phyloP scores from a whole-genome alignment of 2,113 vertebrate species.

The Tragelaphus buxtoni region DNA sequence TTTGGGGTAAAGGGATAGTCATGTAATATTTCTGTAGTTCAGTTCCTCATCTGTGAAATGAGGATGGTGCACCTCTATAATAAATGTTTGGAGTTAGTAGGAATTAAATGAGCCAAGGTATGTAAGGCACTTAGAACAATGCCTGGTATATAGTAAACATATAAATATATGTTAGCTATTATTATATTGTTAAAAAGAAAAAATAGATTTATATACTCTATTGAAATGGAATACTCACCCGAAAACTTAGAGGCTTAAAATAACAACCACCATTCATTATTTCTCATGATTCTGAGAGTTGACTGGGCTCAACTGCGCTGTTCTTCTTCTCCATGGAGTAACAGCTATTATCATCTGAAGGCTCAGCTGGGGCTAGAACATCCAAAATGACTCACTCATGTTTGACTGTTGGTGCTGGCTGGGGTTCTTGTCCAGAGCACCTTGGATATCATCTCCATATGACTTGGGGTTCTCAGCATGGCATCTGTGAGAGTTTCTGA shows the following conservation, averaged over 20 bases:
- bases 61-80: not conserved
- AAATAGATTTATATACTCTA: not conserved
- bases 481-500: not conserved
- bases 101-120: not conserved
- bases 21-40: not conserved
- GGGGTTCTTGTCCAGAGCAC: not conserved
- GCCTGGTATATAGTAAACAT: not conserved
- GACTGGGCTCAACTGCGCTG: not conserved
- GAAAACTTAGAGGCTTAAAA: not conserved
- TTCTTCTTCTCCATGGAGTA: not conserved
- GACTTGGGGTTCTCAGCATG: not conserved
- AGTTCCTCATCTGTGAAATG: not conserved
- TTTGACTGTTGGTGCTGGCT: not conserved
- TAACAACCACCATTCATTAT: not conserved
- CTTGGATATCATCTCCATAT: not conserved
- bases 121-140: not conserved
- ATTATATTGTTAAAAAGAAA: not conserved
- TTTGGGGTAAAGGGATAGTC: not conserved
- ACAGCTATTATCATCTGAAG: not conserved
- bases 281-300: not conserved
- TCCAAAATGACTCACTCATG: not conserved
- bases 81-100: not conserved
- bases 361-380: not conserved
- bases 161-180: not conserved
- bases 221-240: not conserved